Percentiles rank a stretch among this genome's conserved stretches.
These are phyloP conservation scores for Heliothis peltigera DNA, from an alignment of 2,888 invertebrate species.

Conservation along the genomic window DNA sequence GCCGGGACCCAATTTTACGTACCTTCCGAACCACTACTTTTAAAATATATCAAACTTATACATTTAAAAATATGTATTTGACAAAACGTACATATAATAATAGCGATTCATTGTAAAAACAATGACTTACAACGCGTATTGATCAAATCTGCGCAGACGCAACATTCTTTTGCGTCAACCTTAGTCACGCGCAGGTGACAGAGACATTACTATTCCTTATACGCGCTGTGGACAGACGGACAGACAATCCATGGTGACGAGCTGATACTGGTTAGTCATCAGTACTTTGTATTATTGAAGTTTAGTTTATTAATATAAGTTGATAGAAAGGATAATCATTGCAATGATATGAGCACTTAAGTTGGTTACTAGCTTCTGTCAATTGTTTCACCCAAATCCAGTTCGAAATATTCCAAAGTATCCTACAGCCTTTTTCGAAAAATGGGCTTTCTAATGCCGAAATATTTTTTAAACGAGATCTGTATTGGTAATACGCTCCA, in stretches of 20 bases:
- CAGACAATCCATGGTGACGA: conserved; percentile 43
- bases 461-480: too few relatives aligned
- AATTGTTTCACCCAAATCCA: too few relatives aligned
- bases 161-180: conserved; percentile 44
- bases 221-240: conserved; percentile 12
- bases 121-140: conserved; percentile 10
- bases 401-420: too few relatives aligned
- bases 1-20: too few relatives aligned
- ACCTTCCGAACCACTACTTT: too few relatives aligned
- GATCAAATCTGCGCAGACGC: conserved; percentile 28
- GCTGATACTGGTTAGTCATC: conserved; percentile 35
- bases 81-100: background rate
- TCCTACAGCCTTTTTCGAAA: too few relatives aligned
- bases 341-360: too few relatives aligned
- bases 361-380: too few relatives aligned
- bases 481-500: too few relatives aligned
- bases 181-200: conserved; percentile 48
- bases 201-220: conserved; percentile 54
- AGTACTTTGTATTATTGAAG: conserved; percentile 4
- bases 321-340: background rate
- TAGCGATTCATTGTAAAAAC: conserved; percentile 8
- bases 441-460: too few relatives aligned
- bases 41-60: too few relatives aligned
- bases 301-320: background rate
- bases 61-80: background rate